Evolutionary conservation across 2,113 vertebrate genomes (phyloP).

Genomic region (human (Homo sapiens)): GRCh38 chr3:190323501-190324000

Average conservation of each 20-base stretch:
- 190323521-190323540: slow-evolving; percentile 42
- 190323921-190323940: too few species aligned
- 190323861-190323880: background rate
- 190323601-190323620: background rate
- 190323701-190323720: background rate
- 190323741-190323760: background rate
- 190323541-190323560: background rate
- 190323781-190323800: background rate
- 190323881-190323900: background rate
- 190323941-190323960: rapidly evolving
- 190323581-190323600: slow-evolving; percentile 33
- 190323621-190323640: background rate
- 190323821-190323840: background rate
- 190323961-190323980: background rate
- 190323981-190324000: background rate
- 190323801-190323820: background rate
- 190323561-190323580: background rate
- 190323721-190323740: background rate
- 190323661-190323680: background rate
- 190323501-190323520: slow-evolving; percentile 24
- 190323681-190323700: background rate
- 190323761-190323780: background rate
- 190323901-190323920: background rate
- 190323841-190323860: background rate
- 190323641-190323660: background rate